phyloP scores from a whole-genome alignment of 2,113 vertebrate genomes.

The Ursus arctos region DNA sequence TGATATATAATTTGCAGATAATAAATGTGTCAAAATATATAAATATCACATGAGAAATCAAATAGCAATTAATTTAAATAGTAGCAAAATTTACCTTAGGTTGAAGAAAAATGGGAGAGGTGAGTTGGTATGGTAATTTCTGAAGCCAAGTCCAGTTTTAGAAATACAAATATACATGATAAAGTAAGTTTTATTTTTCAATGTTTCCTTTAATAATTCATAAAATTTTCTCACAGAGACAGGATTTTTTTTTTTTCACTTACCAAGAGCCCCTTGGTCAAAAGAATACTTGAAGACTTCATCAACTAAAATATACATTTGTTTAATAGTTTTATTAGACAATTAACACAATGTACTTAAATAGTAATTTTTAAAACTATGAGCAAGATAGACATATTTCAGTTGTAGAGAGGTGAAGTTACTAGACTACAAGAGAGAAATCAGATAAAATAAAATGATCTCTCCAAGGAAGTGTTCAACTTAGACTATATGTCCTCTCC shows the following conservation, averaged over 20 bases:
- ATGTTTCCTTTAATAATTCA: constrained; percentile 34
- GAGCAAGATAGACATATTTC: not conserved
- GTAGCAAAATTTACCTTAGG: not conserved
- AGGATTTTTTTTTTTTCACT: not conserved
- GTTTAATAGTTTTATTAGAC: not conserved
- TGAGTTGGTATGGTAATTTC: not conserved
- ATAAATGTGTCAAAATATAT: not conserved
- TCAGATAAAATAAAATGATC: not conserved
- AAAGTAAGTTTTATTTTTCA: not conserved
- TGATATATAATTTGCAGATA: not conserved
- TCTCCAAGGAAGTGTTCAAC: not conserved
- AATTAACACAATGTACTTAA: not conserved
- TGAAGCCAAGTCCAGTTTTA: not conserved
- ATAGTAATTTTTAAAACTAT: not conserved
- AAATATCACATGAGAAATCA: not conserved
- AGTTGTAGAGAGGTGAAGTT: not conserved
- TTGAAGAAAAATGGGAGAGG: not conserved
- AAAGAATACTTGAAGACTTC: not conserved
- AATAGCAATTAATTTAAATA: constrained; percentile 11
- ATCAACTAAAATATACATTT: not conserved
- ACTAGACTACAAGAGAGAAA: not conserved
- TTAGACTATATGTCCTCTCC: not conserved
- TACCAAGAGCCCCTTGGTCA: not conserved
- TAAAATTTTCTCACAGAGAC: not conserved
- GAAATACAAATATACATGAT: not conserved